Conservation (phyloP, 1,140 invertebrate genomes). For the Aphelenchoides besseyi region DNA sequence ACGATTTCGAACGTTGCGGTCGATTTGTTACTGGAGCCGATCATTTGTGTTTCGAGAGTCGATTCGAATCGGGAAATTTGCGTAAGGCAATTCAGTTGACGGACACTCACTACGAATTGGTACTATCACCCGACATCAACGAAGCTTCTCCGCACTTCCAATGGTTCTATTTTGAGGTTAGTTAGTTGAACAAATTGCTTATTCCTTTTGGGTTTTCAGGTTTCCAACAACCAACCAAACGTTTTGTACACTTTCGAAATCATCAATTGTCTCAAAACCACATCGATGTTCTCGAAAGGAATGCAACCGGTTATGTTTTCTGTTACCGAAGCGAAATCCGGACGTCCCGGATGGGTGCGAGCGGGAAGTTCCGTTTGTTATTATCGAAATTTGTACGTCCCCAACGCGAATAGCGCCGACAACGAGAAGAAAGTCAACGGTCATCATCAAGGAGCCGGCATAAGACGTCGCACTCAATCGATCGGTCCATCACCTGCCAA, state of each 20-base stretch:
- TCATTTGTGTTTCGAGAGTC: conserved; percentile 80
- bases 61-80: conserved; percentile 92
- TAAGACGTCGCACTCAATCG: conserved; percentile 4
- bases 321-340: conserved; percentile 71
- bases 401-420: conserved; percentile 40
- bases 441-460: neutral
- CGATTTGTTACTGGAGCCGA: conserved; percentile 65
- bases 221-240: conserved; percentile 75
- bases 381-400: conserved; percentile 68
- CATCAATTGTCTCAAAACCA: conserved; percentile 82
- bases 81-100: conserved; percentile 87
- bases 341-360: conserved; percentile 73
- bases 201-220: conserved; percentile 63
- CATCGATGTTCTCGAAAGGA: conserved; percentile 84
- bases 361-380: conserved; percentile 77
- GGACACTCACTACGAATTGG: conserved; percentile 82
- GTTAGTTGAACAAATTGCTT: too few species aligned
- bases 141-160: conserved; percentile 74
- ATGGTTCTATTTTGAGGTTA: conserved; percentile 81
- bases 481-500: conserved; percentile 4
- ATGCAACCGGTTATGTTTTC: conserved; percentile 89
- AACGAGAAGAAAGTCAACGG: conserved; percentile 4
- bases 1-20: conserved; percentile 51
- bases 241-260: conserved; percentile 81
- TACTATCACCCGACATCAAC: conserved; percentile 83